Evolutionary conservation across 2,888 invertebrate species (phyloP).

Genomic region (Crocallis elinguaria): DNA sequence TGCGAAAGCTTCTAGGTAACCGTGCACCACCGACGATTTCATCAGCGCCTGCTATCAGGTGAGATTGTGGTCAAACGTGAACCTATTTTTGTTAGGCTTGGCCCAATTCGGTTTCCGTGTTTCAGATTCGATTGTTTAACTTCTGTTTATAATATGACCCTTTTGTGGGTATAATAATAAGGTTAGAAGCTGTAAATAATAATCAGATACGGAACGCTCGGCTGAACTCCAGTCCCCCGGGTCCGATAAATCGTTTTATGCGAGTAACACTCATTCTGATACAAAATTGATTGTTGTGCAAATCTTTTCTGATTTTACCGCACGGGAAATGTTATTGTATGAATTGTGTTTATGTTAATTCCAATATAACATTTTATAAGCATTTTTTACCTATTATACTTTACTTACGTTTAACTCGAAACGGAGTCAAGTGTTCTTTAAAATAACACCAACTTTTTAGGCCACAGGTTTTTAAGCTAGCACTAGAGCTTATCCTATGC

Average conservation of each 20-base stretch:
- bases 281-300: constrained; percentile 20
- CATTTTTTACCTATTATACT: too few species aligned
- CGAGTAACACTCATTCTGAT: constrained; percentile 17
- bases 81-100: too few species aligned
- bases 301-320: constrained; percentile 11
- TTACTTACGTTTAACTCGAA: too few species aligned
- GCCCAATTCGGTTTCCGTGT: neutral
- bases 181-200: constrained; percentile 25
- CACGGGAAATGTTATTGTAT: neutral
- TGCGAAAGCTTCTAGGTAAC: too few species aligned
- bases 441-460: too few species aligned
- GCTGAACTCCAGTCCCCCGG: constrained; percentile 18
- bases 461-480: too few species aligned
- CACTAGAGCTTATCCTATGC: too few species aligned
- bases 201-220: constrained; percentile 23
- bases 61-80: too few species aligned
- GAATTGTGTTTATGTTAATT: neutral
- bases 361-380: too few species aligned
- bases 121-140: constrained; percentile 2
- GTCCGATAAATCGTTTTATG: constrained; percentile 26
- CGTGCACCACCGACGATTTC: too few species aligned
- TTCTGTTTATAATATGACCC: neutral
- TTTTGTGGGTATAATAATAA: constrained; percentile 20
- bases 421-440: too few species aligned
- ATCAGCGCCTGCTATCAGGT: too few species aligned